Evolutionary conservation across 2,797 vertebrate genomes (phyloP), one percentile per base, ranked within the genome.

Genomic region (Channa striata): DNA sequence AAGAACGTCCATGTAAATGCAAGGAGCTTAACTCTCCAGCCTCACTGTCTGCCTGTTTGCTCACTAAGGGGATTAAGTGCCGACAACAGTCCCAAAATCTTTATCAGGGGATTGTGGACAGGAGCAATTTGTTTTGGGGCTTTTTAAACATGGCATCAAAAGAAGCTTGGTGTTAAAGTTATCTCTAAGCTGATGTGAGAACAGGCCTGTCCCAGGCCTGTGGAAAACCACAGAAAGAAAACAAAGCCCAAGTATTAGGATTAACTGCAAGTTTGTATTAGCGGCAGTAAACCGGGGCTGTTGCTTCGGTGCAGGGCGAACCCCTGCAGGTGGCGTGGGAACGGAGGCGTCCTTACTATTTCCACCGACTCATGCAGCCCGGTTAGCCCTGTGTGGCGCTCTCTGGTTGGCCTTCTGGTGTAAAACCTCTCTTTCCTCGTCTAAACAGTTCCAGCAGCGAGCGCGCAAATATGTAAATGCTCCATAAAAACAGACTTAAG

Each of bases 71-170:
- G 91, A 93, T 94, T 93, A 92, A 69, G 51, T 73, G 42, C 72
- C 81, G 80, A 80, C 78, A 80, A 80, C 79, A 81, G 77, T 82
- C 82, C 64, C 47, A 42, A 68, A 78, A 80, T 87, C 78, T 80
- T 91, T 84, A 90, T 90, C 90, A 75, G 79, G 86, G 90, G 87
- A 83, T 90, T 91, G 82, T 77, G 81, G 57, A 87, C 52, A 25
- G 75, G 65, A 80, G 53, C 76, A 72, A 90, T 94, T 93, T 83
- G 90, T 91, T 87, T 74, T 61, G 73, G 78, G 69, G 85, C 69
- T 90, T 92, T 90, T 81, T 63, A 40, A 82, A 56, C 40, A 36
- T 48, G 34, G 42, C 72, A 74, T 87, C 68, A 86, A 87, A 87
- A 73, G 66, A 68, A 19, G 25, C 42, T 34, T 81, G 68, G 61